Base-by-base conservation (phyloP, 1,140 invertebrate species). In the Achroia grisella region DNA sequence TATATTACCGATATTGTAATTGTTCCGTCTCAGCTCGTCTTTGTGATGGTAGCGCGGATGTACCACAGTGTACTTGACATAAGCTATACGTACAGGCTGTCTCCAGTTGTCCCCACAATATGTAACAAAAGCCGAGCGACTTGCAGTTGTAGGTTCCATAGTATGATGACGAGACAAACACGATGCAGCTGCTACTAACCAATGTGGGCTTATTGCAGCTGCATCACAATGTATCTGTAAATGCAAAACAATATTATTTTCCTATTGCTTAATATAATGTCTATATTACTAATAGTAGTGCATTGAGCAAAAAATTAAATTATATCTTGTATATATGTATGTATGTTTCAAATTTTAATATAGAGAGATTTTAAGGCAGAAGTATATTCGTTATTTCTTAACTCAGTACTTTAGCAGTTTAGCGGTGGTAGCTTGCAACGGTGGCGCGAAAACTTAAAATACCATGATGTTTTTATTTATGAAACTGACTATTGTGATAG, bases 1-100 rank as follows among this genome's bases (percentile, higher is more conserved):
- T n/a, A n/a, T n/a, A n/a, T n/a, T 62, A 80, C 79, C 76, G 10
- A 75, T 69, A 54, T 83, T 83, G 52, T 72, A 83, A 10, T 71
- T 48, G 51, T 68, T 57, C 44, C 55, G 60, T 39, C 69, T 54
- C 14, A 39, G 44, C 28, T 35, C 47, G 28, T 76, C 56, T 4
- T 39, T 52, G 0, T 48, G 55, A 29, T 71, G 49, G 28, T 57
- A 80, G n/a, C 45, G 36, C 1, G 79, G 79, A 39, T 83, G 79
- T 9, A 80, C 47, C 1, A 80, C 30, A 9, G 54, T 77, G 10
- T 68, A 67, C 17, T 67, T 73, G 0, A 83, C 79, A 28, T 83
- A 83, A 4, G 66, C 50, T 2, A 83, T 62, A 11, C 67, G 52
- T 39, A 65, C 62, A 4, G 71, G 65, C 0, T 52, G 23, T 44